A percentile compares a stretch with the other conserved stretches of the same genome.
Conservation (phyloP, 2,113 vertebrate species). For the Pan paniscus region DNA sequence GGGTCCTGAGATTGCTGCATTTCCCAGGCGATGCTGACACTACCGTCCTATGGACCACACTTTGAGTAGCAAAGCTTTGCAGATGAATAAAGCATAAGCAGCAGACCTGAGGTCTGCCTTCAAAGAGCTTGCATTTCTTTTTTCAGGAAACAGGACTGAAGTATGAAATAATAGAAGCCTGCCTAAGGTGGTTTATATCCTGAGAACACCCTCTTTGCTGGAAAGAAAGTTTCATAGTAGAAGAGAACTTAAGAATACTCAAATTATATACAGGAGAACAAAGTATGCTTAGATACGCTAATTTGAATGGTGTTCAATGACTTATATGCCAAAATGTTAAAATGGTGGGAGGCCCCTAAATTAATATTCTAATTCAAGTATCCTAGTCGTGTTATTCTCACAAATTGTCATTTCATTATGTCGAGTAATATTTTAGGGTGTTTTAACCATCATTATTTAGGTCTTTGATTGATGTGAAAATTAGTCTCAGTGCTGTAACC, state of each 20-base stretch:
- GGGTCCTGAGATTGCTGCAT: not conserved
- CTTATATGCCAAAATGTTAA: not conserved
- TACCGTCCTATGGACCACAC: not conserved
- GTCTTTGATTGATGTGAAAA: not conserved
- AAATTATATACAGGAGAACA: not conserved
- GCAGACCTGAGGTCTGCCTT: not conserved
- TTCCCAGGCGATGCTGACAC: not conserved
- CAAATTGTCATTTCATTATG: not conserved
- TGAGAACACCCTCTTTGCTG: not conserved
- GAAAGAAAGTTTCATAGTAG: not conserved
- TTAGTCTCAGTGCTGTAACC: not conserved
- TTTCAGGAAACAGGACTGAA: not conserved
- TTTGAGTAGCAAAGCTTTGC: not conserved
- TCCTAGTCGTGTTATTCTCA: not conserved
- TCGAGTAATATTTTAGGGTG: not conserved
- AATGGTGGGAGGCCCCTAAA: not conserved
- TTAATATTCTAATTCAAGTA: not conserved
- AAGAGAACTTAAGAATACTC: not conserved
- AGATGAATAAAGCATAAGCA: not conserved
- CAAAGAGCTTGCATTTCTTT: not conserved
- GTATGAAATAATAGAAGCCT: not conserved
- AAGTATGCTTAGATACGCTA: not conserved
- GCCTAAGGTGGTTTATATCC: not conserved
- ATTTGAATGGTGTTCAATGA: not conserved
- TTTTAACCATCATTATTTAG: not conserved